Evolutionary conservation across 2,888 invertebrate genomes (phyloP), one percentile per base, ranked within the genome.

Genomic region (Trachelus stipa): DNA sequence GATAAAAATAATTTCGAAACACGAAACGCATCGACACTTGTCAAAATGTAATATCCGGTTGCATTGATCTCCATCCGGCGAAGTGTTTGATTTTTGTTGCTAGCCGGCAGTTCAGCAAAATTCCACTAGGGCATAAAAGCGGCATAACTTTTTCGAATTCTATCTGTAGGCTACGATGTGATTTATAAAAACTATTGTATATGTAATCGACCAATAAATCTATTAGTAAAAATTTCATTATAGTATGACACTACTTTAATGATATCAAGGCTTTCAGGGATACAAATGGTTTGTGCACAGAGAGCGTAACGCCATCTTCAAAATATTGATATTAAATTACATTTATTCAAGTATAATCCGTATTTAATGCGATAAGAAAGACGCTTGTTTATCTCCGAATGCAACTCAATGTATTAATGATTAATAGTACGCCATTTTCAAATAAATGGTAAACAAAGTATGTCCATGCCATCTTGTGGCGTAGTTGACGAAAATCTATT

Each of bases 71-170:
- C 79, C 78, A 85, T 86, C 86, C 86, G 86, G 80, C 79, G 69
- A 30, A 73, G 79, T 74, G 82, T 85, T 83, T 85, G 83, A 84
- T 85, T 85, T 83, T 85, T 85, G 85, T 85, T 79, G 81, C 75
- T 75, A 79, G 77, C 76, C 76, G 79, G 82, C 82, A 84, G 86
- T 85, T 85, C 83, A 35, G 30, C 31, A 15, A 40, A 69, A 76
- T 81, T 71, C 86, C 85, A 77, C 85, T 75, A 85, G 83, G 73
- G 83, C 77, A 73, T 76, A 34, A 56, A 31, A 71, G 35, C 34
- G 35, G 35, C 34, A 75, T 76, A 77, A 56, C 75, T 79, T 79
- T 77, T 76, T 83, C 15, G 81, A 76, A 78, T 81, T 79, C 80
- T 23, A 56, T 23, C 23, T 83, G 78, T 40, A 68, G 83, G 79